phyloP scores from a whole-genome alignment of 2,797 vertebrate species.

The Anguilla megastoma region DNA sequence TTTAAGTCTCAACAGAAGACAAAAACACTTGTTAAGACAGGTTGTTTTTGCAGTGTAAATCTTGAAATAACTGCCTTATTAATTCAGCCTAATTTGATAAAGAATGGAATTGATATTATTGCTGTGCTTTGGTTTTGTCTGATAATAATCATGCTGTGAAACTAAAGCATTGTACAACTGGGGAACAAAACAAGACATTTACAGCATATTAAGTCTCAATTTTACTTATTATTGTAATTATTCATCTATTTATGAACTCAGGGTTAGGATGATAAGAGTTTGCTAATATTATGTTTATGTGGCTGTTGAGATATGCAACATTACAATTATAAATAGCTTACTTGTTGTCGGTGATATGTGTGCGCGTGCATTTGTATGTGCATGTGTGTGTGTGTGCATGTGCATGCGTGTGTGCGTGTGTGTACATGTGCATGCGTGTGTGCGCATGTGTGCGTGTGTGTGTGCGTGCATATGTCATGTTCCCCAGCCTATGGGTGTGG shows the following conservation, averaged over 20 bases:
- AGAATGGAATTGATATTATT: neutral
- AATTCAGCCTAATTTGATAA: neutral
- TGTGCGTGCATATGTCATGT: conserved; percentile 28
- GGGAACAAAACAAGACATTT: neutral
- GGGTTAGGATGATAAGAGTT: neutral
- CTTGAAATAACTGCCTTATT: neutral
- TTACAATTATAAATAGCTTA: no score
- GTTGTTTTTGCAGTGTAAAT: neutral
- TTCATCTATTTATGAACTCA: neutral
- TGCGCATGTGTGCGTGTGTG: neutral
- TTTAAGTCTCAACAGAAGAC: no score
- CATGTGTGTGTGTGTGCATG: neutral
- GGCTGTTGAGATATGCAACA: neutral
- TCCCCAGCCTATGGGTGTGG: conserved; percentile 74
- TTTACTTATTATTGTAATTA: neutral
- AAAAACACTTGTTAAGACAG: no score
- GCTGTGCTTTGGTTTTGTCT: neutral
- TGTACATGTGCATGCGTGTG: neutral
- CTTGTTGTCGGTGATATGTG: neutral
- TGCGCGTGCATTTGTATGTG: neutral
- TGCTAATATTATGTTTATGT: neutral
- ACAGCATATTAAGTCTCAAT: neutral
- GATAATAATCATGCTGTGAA: neutral
- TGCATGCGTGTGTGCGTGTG: neutral
- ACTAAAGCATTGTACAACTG: neutral